phyloP scores from a whole-genome alignment of 2,113 vertebrate genomes.

The Nibea coibor region DNA sequence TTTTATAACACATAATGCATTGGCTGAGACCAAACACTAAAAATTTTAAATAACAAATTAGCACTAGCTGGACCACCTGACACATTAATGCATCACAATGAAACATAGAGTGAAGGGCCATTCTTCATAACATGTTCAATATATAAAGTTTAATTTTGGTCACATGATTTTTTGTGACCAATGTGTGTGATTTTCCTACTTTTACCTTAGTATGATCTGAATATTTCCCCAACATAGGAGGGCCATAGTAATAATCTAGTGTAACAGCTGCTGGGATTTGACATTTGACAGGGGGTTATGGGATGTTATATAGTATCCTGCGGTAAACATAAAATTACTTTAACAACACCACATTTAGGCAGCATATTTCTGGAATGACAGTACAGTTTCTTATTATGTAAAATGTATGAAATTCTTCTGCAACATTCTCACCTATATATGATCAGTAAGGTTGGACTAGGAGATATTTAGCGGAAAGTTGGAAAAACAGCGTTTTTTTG shows the following conservation, averaged over 20 bases:
- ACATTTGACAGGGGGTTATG: slow-evolving; percentile 3
- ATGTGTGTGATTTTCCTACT: background rate
- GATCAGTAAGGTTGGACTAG: slow-evolving; percentile 27
- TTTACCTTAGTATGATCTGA: background rate
- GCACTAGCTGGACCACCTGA: background rate
- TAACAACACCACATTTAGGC: slow-evolving; percentile 14
- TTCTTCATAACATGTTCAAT: background rate
- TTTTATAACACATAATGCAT: background rate
- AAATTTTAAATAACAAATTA: background rate
- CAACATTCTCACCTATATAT: slow-evolving; percentile 30
- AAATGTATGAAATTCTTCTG: slow-evolving; percentile 28
- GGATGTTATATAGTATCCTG: slow-evolving; percentile 24
- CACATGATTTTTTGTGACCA: background rate
- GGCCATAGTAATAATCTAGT: background rate
- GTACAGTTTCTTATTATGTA: slow-evolving; percentile 33
- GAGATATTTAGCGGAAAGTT: slow-evolving; percentile 48
- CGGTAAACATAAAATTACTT: slow-evolving; percentile 18
- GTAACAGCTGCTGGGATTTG: slow-evolving; percentile 16
- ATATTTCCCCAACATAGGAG: slow-evolving; percentile 1
- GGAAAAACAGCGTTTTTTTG: slow-evolving; percentile 14
- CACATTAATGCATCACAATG: slow-evolving; percentile 6
- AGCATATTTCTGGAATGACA: slow-evolving; percentile 19
- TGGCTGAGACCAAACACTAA: background rate
- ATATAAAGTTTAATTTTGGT: background rate
- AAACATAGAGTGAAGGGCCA: background rate